Evolutionary conservation across 2,113 vertebrate genomes (phyloP).

Genomic region (Silurus asotus): DNA sequence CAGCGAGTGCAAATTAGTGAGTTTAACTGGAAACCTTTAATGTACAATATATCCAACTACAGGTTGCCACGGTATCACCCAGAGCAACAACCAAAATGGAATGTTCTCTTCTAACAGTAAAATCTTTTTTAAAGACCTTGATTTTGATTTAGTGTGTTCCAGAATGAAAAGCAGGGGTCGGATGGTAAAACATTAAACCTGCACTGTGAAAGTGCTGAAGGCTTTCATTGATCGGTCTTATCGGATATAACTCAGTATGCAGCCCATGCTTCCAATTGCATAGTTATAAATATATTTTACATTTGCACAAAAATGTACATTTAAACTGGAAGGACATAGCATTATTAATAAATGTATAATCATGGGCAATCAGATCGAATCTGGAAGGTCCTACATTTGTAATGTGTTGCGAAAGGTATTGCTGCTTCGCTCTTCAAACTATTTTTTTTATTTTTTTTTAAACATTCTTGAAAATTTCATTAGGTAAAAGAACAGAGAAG

Average conservation of each 20-base stretch:
- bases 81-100: background rate
- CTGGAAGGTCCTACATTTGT: background rate
- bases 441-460: background rate
- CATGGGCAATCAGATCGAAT: background rate
- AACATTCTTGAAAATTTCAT: background rate
- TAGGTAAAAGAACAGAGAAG: background rate
- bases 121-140: background rate
- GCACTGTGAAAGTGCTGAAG: background rate
- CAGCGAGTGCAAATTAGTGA: background rate
- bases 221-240: background rate
- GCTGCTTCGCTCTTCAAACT: background rate
- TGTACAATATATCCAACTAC: background rate
- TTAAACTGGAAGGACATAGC: background rate
- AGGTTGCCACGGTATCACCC: background rate
- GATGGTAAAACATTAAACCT: slow-evolving; percentile 28
- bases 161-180: background rate
- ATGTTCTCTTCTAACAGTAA: slow-evolving; percentile 10
- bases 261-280: too few relatives aligned
- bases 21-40: background rate
- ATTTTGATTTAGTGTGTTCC: background rate
- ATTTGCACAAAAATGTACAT: background rate
- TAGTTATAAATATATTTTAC: too few relatives aligned
- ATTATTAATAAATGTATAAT: background rate
- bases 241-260: background rate
- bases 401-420: too few relatives aligned